Conservation (phyloP, 2,797 vertebrate genomes). For the Centroberyx gerrardi region DNA sequence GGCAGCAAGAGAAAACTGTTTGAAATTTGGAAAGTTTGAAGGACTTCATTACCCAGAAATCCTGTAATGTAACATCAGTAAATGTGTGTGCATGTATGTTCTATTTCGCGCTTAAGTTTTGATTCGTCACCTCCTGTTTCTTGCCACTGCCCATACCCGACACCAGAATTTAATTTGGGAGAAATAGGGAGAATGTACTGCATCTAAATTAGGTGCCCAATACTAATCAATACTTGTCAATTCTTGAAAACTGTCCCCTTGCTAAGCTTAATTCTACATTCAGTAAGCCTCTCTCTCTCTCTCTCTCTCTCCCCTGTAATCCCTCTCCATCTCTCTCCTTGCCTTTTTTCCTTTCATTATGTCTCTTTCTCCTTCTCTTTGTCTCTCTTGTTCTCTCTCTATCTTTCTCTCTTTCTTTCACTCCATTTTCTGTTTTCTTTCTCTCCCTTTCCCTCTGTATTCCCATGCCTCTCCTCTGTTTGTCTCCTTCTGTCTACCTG, state of each 20-base stretch:
- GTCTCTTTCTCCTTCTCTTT: neutral
- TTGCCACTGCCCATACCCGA: neutral
- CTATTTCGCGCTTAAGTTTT: no score
- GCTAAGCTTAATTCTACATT: no score
- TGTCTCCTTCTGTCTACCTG: slow-evolving; percentile 39
- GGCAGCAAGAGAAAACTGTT: no score
- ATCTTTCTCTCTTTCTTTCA: neutral
- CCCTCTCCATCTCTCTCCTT: neutral
- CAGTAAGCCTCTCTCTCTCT: no score
- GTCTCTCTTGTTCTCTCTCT: neutral
- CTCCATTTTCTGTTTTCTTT: neutral
- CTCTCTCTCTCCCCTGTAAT: no score
- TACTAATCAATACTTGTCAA: no score
- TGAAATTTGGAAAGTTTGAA: neutral
- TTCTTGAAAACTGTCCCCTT: no score
- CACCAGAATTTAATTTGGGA: no score
- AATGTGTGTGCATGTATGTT: no score
- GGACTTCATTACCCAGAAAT: neutral
- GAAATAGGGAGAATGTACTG: no score
- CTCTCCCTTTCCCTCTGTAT: neutral
- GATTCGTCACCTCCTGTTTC: neutral
- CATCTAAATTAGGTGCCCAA: no score
- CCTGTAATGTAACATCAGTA: neutral
- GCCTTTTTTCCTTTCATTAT: neutral
- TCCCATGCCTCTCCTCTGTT: slow-evolving; percentile 29